A percentile compares a stretch with the other conserved stretches of the same genome.
Evolutionary conservation across 2,797 vertebrate species (phyloP).

Genomic region (Chaetodon trifasciatus): DNA sequence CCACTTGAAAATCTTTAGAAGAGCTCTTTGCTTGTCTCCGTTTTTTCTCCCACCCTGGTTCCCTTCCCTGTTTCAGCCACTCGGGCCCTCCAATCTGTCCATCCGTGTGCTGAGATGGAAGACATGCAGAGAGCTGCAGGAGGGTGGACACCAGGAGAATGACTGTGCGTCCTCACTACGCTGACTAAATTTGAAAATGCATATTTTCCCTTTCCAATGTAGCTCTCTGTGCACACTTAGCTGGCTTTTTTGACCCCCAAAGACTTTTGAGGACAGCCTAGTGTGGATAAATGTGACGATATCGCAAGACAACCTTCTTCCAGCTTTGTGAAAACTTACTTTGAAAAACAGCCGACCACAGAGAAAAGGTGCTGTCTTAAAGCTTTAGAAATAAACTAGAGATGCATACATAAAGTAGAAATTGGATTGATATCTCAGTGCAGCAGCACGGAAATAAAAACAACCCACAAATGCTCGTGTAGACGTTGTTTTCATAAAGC

Average conservation of each 20-base stretch:
- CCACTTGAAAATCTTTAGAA: constrained; percentile 40
- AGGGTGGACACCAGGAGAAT: constrained; percentile 11
- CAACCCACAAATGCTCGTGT: not conserved
- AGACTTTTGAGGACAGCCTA: not conserved
- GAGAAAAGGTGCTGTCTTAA: no score
- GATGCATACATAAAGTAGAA: not conserved
- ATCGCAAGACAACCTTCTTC: not conserved
- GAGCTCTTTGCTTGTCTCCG: constrained; percentile 10
- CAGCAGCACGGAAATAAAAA: not conserved
- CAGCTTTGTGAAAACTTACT: not conserved
- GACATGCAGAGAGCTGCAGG: constrained; percentile 20
- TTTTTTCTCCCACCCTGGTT: constrained; percentile 3
- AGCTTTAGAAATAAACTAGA: not conserved
- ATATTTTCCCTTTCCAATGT: constrained; percentile 3
- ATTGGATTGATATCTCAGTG: not conserved
- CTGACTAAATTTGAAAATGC: not conserved
- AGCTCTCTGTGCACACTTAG: not conserved
- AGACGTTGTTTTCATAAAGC: not conserved
- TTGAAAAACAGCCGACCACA: not conserved
- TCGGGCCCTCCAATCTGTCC: constrained; percentile 18
- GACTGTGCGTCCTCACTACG: not conserved
- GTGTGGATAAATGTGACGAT: not conserved
- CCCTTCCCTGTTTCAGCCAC: constrained; percentile 3
- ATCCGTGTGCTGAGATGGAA: constrained; percentile 18
- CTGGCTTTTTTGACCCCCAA: not conserved